phyloP scores from a whole-genome alignment of 2,888 invertebrate species.

The Villa cingulata region DNA sequence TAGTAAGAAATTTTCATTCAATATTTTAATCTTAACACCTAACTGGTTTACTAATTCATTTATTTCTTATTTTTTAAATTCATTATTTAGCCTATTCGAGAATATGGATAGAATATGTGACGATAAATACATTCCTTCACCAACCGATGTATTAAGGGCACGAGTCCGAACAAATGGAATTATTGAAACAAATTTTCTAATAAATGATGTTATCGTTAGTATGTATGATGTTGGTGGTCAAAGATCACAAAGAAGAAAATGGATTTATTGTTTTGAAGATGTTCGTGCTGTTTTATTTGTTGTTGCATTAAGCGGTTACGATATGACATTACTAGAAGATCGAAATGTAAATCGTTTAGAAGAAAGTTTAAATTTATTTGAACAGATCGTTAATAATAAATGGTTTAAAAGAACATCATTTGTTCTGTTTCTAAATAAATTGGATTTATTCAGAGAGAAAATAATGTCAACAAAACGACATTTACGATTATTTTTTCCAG shows the following conservation, averaged over 20 bases:
- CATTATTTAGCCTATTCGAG: conserved; percentile 43
- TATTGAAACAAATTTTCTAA: conserved; percentile 50
- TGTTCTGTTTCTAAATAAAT: conserved; percentile 50
- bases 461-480: conserved; percentile 48
- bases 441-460: conserved; percentile 51
- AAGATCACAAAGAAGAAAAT: conserved; percentile 48
- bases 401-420: conserved; percentile 49
- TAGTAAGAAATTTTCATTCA: conserved; percentile 37
- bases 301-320: conserved; percentile 50
- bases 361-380: conserved; percentile 49
- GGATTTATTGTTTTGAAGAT: conserved; percentile 56
- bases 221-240: conserved; percentile 56
- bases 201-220: conserved; percentile 43
- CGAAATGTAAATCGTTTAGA: conserved; percentile 46
- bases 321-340: conserved; percentile 51
- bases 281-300: conserved; percentile 50
- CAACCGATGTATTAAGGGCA: conserved; percentile 48
- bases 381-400: conserved; percentile 49
- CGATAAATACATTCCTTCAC: conserved; percentile 47
- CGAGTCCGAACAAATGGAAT: conserved; percentile 51
- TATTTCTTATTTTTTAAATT: background rate
- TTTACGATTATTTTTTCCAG: conserved; percentile 44
- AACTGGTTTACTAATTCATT: conserved; percentile 24
- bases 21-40: too few relatives aligned
- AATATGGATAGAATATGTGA: conserved; percentile 51